Conservation (phyloP, 2,113 vertebrate genomes). For the Mustelus asterias region DNA sequence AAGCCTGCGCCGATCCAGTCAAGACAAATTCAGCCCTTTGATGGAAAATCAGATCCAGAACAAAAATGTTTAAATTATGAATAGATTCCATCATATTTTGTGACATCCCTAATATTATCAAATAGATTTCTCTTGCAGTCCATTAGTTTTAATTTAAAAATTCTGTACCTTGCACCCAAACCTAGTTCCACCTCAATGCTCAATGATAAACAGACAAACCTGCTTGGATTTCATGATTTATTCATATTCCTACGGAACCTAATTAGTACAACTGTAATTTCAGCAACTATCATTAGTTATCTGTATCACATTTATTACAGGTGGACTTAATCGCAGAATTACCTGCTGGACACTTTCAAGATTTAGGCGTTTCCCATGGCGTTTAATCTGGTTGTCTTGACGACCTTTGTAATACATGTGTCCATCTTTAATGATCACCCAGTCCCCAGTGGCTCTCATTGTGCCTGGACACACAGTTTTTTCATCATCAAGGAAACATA, state of each 20-base stretch:
- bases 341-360: constrained; percentile 76
- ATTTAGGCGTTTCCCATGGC: constrained; percentile 77
- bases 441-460: constrained; percentile 87
- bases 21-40: not conserved
- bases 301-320: not conserved
- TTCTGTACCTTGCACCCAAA: not conserved
- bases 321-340: not conserved
- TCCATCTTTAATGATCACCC: constrained; percentile 60
- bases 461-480: constrained; percentile 55
- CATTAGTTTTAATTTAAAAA: not conserved
- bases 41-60: not conserved
- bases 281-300: not conserved
- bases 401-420: constrained; percentile 76
- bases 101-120: not conserved
- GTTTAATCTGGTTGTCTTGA: constrained; percentile 83
- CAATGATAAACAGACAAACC: not conserved
- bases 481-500: constrained; percentile 83
- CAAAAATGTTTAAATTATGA: not conserved
- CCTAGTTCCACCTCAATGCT: not conserved
- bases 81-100: not conserved
- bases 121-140: not conserved
- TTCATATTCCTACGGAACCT: not conserved
- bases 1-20: no score
- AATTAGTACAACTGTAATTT: not conserved
- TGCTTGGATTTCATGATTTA: not conserved